Conservation (phyloP, 2,888 invertebrate genomes). For the Strigamia transsilvanica region DNA sequence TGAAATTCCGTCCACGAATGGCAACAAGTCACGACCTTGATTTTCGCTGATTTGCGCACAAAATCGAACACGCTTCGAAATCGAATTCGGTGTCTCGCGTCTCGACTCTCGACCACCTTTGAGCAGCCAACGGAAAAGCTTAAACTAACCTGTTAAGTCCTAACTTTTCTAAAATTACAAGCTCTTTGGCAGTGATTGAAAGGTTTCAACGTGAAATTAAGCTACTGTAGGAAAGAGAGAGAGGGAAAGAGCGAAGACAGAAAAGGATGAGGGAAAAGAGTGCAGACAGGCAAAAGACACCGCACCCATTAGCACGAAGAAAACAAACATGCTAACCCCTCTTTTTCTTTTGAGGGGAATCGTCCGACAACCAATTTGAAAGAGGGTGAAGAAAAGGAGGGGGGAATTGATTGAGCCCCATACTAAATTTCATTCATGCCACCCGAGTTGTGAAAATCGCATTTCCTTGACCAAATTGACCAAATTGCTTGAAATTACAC, state of each 20-base stretch:
- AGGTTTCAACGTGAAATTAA: not conserved
- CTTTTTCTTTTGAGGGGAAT: conserved; percentile 1
- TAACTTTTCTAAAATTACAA: not conserved
- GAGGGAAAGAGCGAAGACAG: not conserved
- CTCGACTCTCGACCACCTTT: not conserved
- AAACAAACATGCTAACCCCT: conserved; percentile 8
- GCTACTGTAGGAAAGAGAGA: not conserved
- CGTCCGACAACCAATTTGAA: not conserved
- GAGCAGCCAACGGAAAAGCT: not conserved
- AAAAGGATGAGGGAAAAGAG: not conserved
- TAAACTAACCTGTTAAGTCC: not conserved
- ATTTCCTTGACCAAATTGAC: too few relatives aligned
- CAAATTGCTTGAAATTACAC: too few relatives aligned
- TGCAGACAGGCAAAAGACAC: not conserved
- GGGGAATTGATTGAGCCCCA: not conserved
- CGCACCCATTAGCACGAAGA: not conserved
- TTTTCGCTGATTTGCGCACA: too few relatives aligned
- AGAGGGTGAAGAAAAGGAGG: conserved; percentile 8
- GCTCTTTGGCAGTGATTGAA: not conserved
- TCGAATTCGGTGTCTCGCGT: not conserved
- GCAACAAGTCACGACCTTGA: too few relatives aligned
- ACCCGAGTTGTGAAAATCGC: not conserved
- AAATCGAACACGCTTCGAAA: too few relatives aligned
- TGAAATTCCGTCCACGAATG: too few relatives aligned
- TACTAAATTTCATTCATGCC: not conserved